Base-by-base conservation (phyloP, 2,797 vertebrate genomes). In the Ambastaia sidthimunki region DNA sequence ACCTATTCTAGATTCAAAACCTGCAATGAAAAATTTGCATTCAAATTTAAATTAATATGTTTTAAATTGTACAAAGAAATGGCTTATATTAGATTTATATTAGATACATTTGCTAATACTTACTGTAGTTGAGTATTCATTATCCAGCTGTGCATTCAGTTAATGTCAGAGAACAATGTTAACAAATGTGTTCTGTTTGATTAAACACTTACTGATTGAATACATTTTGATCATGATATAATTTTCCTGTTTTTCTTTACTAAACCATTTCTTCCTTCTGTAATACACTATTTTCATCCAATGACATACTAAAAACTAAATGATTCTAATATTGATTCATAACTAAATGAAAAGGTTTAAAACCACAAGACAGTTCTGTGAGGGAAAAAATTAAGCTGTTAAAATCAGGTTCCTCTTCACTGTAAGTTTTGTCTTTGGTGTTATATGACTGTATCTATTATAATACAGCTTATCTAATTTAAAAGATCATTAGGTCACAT, bases 381-480 rank as follows among this genome's bases (percentile, higher is more conserved):
- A 55, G 50, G n/a, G 55, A n/a, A 34, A 15, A 16, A 70, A 50
- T 23, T 0, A 71, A 70, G 67, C 57, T 18, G 57, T 62, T 78
- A 23, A 60, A 71, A 70, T 18, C 37, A 16, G 3, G 9, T 62
- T 55, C 37, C 66, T 65, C 59, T 71, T 44, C 65, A 52, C 37
- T 82, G 88, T 89, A 88, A 75, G 82, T 78, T 71, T 82, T 5
- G 78, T 84, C 81, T 85, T 72, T 25, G 82, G 69, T 88, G 90
- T 88, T 87, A 88, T 88, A 83, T 54, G 70, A 83, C 85, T 83
- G 82, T 84, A 71, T 84, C 88, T 89, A 89, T 89, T 89, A 87
- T 89, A 89, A 87, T 83, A 74, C 86, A 90, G 89, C 90, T 90
- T 92, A 89, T 91, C 87, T 90, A 87, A 90, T 92, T 88, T 85